These are phyloP conservation scores for Agriopis marginaria DNA, from an alignment of 2,888 invertebrate species.

Conservation along the genomic window DNA sequence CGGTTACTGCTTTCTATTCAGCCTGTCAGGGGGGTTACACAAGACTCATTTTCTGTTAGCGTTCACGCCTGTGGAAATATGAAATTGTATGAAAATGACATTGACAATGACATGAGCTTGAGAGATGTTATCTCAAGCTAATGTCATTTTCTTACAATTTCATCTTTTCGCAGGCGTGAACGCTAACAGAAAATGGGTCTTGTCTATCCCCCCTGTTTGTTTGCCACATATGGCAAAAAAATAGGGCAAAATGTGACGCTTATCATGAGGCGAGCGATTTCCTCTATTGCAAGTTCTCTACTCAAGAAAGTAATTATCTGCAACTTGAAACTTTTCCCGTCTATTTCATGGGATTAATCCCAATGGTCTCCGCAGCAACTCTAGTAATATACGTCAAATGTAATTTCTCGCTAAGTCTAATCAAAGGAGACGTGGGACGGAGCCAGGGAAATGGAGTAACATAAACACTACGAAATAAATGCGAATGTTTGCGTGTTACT, in stretches of 20 bases:
- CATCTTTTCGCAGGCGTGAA: no score
- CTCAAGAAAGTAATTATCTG: conserved; percentile 8
- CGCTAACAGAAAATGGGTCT: no score
- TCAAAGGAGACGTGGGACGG: conserved; percentile 32
- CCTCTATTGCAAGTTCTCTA: not conserved
- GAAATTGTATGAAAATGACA: no score
- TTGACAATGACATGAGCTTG: no score
- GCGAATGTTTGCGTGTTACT: not conserved
- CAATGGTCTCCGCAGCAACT: conserved; percentile 41
- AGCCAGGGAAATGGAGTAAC: conserved; percentile 8
- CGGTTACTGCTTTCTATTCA: no score
- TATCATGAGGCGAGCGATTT: not conserved
- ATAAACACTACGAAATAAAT: not conserved
- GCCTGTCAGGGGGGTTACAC: no score
- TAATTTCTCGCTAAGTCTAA: conserved; percentile 46
- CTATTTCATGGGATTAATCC: conserved; percentile 35
- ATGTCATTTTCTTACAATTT: no score
- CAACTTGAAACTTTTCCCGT: conserved; percentile 11
- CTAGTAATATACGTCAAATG: conserved; percentile 44
- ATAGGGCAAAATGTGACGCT: not conserved
- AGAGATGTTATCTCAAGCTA: no score
- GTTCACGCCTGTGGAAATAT: no score
- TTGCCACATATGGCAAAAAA: not conserved
- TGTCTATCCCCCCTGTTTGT: no score
- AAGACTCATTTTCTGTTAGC: no score